Evolutionary conservation across 1,140 invertebrate species (phyloP).

Genomic region (Muscidifurax raptorellus): DNA sequence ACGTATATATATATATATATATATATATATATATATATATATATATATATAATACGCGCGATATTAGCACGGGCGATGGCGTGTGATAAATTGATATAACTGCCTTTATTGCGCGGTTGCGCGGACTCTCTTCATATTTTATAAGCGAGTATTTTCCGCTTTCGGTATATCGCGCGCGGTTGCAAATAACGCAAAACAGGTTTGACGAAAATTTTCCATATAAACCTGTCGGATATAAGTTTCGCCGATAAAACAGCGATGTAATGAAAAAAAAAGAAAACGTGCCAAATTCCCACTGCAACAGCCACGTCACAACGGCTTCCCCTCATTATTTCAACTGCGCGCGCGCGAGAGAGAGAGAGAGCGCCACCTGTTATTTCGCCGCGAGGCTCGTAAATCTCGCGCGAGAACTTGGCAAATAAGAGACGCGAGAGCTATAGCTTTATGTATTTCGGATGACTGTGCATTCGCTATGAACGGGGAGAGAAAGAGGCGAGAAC

Average conservation of each 20-base stretch:
- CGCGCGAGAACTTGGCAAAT: conserved; percentile 43
- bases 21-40: no score
- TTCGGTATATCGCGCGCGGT: no score
- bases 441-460: conserved; percentile 46
- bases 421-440: conserved; percentile 32
- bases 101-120: conserved; percentile 22
- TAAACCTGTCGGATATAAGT: background rate
- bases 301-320: background rate
- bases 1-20: background rate
- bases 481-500: background rate
- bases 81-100: conserved; percentile 36
- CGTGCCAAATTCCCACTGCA: background rate
- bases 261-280: background rate
- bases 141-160: background rate
- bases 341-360: background rate
- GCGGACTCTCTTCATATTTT: background rate
- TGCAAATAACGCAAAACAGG: background rate
- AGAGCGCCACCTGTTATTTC: conserved; percentile 47
- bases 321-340: conserved; percentile 9
- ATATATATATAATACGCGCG: background rate
- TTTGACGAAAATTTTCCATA: background rate
- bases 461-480: conserved; percentile 28
- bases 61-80: background rate
- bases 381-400: conserved; percentile 49
- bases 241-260: background rate